Percentiles rank a stretch among this genome's conserved stretches.
These are phyloP conservation scores for Fringilla coelebs DNA, from an alignment of 2,797 vertebrate species.

Conservation along the genomic window DNA sequence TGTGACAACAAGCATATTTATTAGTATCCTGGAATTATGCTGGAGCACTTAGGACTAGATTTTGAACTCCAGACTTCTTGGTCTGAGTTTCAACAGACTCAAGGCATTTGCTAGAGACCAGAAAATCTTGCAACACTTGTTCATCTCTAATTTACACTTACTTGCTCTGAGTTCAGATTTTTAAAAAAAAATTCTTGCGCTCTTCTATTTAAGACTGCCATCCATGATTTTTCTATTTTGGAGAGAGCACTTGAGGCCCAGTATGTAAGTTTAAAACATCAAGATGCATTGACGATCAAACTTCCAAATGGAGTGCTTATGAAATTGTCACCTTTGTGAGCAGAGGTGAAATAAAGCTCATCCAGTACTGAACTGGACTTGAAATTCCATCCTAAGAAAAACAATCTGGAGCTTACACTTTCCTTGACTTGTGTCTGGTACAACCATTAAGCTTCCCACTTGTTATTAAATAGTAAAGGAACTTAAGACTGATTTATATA, in stretches of 20 bases:
- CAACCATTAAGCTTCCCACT: background rate
- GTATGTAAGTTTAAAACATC: background rate
- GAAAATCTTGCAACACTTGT: background rate
- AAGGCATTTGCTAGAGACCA: rapidly evolving
- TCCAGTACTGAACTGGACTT: background rate
- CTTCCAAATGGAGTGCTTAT: background rate
- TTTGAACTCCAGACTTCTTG: background rate
- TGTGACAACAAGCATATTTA: background rate
- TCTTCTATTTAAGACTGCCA: background rate
- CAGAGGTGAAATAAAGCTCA: background rate
- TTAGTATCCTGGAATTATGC: background rate
- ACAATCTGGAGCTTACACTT: background rate
- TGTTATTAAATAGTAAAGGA: background rate
- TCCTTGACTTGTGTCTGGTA: background rate
- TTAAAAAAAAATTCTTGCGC: too few relatives aligned
- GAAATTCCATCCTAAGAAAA: background rate
- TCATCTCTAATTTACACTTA: background rate
- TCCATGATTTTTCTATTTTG: background rate
- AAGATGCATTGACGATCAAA: background rate
- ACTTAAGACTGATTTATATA: background rate
- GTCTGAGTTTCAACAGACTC: background rate
- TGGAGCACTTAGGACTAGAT: background rate
- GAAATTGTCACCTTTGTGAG: background rate
- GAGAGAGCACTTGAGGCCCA: background rate
- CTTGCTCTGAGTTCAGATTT: too few relatives aligned